Base-by-base conservation (phyloP, 2,888 invertebrate genomes). In the Gnatocerus cornutus region DNA sequence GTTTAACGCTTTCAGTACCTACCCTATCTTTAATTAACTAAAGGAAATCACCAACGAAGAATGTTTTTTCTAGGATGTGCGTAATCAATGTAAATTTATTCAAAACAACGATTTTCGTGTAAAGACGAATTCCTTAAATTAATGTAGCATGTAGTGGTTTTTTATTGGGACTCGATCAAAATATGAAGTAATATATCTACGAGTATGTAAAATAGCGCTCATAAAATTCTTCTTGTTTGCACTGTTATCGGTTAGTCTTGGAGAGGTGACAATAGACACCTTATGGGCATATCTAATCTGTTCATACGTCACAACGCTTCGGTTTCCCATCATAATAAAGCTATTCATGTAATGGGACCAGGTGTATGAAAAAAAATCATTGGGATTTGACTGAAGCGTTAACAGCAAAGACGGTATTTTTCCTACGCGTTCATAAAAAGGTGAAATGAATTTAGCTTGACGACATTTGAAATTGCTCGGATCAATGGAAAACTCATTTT, bases 261-360 rank as follows among this genome's bases (percentile, higher is more conserved):
- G 37, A 43, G 21, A 45, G 7, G 46, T 33, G n/a, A 27, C 39
- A 48, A 61, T 50, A 50, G 61, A 9, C 10, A 27, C 61, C 27
- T 61, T 50, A 61, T 61, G 48, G 39, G 48, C 39, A 50, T 61
- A 61, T 50, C 61, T 61, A 61, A 61, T 61, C 61, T 48, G 13
- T 10, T 16, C 3, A 61, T 41, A 27, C 13, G 29, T 46, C 39
- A 55, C 1, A 37, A 56, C 43, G 50, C 12, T 50, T 50, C 30
- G 29, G 10, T 27, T 43, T 56, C 56, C 16, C 55, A 55, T 46
- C 29, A 50, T 56, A 56, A 56, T 56, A 56, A 43, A 56, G 43
- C 13, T 13, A 59, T 59, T 59, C 45, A 59, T 10, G 56, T 33
- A 39, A 56, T 14, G 8, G 27, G 27, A 13, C 56, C 59, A 59